Evolutionary conservation across 1,140 invertebrate species (phyloP), one percentile per base, ranked within the genome.

Genomic region (Manduca sexta): DNA sequence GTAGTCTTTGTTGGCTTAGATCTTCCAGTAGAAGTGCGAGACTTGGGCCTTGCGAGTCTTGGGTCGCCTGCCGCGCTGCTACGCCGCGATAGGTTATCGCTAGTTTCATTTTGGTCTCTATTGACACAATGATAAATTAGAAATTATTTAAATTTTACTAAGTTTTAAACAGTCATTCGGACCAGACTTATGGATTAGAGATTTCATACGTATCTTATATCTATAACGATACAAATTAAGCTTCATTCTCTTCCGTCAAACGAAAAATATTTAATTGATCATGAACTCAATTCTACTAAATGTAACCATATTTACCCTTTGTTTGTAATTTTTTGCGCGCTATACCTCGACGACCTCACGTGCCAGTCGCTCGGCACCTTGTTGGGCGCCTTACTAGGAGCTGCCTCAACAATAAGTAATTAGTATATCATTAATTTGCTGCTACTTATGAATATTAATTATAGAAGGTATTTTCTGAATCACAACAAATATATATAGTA

Each of bases 31-130:
- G 48, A 59, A 7, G 30, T 37, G 31, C 53, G 42, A 4, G 60
- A 52, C 8, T 45, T 29, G 8, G 59, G 49, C 13, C 56, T 52
- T 7, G 42, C 18, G n/a, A 49, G 18, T 17, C 63, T 63, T 0
- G 74, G 64, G 38, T 79, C 74, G 10, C 69, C 74, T 4, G 61
- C 64, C 13, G 62, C 71, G 49, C 60, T 68, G 13, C 63, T 64
- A 4, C 68, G 56, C 3, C 66, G 65, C 10, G 66, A 54, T 8
- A 48, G 47, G 16, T 12, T 50, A 29, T 31, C 47, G 14, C 15
- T 15, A 13, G 46, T 38, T 14, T 59, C 53, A 43, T 41, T 44
- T 12, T 43, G 50, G 18, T 64, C 62, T 29, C 65, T 74, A 42
- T 43, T 21, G 7, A 13, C 3, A 43, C 2, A 10, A 1, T 29